Evolutionary conservation across 2,888 invertebrate species (phyloP), one percentile per base, ranked within the genome.

Genomic region (Glyphotaelius pellucidus): DNA sequence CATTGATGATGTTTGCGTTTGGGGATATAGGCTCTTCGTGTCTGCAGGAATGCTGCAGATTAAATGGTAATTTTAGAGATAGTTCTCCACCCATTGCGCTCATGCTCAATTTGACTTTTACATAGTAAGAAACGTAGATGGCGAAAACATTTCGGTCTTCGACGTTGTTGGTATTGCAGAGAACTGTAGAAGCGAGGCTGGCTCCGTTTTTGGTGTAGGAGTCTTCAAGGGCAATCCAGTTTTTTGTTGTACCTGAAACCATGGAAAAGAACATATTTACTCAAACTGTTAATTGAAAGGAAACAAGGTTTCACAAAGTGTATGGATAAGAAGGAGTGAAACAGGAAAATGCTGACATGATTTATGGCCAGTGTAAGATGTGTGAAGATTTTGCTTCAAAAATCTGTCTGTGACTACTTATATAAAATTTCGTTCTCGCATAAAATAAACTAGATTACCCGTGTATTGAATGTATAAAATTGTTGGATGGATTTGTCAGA

Each of bases 201-300:
- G 97, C 97, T 0, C 96, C 97, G 67, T 97, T 96, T 94, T 97
- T 97, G 88, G 97, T 97, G 94, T 98, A 97, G 0, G 98, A 98
- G 94, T 98, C 98, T 95, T 98, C 98, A n/a, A 98, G 95, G 0
- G 98, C 98, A 93, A 98, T 98, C 98, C 98, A 98, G 95, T 98
- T 98, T 95, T 98, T 98, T 86, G 98, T 98, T 25, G 97, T 97
- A 19, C 98, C 98, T 96, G 97, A 96, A 86, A 94, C 81, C 14
- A 83, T 30, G 4, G 11, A 90, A 88, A 81, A 15, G 19, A 12
- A 85, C 14, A n/a, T 2, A 5, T 42, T 86, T 86, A 86, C 12
- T 86, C 86, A 42, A 90, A 86, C n/a, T 5, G 81, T 90, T 25
- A 11, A 42, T 86, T n/a, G 25, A 67, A 67, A 67, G 67, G 9